phyloP scores from a whole-genome alignment of 2,888 invertebrate species.

The Agrotis exclamationis region DNA sequence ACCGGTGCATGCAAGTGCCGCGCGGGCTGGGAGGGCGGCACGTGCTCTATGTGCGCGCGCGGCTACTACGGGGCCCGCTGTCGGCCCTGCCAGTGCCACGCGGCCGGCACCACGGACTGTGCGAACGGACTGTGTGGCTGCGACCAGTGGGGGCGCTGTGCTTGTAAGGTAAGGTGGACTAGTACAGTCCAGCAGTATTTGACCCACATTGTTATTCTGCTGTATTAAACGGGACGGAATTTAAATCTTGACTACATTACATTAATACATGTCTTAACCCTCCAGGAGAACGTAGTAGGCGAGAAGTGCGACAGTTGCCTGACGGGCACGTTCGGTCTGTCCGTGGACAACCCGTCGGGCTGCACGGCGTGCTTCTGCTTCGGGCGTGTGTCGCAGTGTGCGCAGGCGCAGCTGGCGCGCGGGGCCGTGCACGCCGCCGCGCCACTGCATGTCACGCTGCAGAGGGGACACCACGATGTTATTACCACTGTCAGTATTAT shows the following conservation, averaged over 20 bases:
- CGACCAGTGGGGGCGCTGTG: slow-evolving; percentile 94
- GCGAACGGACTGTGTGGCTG: slow-evolving; percentile 93
- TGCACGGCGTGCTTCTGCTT: slow-evolving; percentile 99
- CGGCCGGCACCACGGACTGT: slow-evolving; percentile 93
- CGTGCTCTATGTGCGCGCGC: slow-evolving; percentile 95
- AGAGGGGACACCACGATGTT: slow-evolving; percentile 64
- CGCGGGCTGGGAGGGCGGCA: slow-evolving; percentile 93
- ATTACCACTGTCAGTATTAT: slow-evolving; percentile 74
- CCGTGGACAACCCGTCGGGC: slow-evolving; percentile 94
- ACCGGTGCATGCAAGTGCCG: slow-evolving; percentile 95
- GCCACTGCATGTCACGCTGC: slow-evolving; percentile 87
- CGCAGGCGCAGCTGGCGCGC: slow-evolving; percentile 96
- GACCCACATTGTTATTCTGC: no score
- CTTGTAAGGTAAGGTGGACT: slow-evolving; percentile 94
- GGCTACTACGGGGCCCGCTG: slow-evolving; percentile 98
- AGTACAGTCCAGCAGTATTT: not conserved
- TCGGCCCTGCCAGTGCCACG: slow-evolving; percentile 95
- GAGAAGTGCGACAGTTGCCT: slow-evolving; percentile 96
- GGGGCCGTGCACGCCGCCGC: slow-evolving; percentile 93
- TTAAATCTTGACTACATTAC: no score
- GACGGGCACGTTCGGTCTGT: slow-evolving; percentile 96
- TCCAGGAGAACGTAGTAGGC: slow-evolving; percentile 95
- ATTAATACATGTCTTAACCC: no score
- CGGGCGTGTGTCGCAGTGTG: slow-evolving; percentile 95
- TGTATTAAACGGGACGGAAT: no score